phyloP scores from a whole-genome alignment of 2,888 invertebrate genomes.

The Tiliacea citrago region DNA sequence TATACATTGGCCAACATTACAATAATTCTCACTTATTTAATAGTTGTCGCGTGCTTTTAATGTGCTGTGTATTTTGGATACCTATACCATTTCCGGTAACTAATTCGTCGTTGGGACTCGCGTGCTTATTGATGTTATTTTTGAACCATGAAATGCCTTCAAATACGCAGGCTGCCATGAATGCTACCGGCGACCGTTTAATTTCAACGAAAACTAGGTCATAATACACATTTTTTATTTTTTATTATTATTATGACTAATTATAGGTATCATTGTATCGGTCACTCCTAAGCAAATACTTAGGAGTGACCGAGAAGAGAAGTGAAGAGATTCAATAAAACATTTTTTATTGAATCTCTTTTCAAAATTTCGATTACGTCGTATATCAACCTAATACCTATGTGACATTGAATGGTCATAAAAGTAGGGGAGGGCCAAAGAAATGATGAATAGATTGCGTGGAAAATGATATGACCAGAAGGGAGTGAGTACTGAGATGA shows the following conservation, averaged over 20 bases:
- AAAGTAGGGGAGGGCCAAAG: background rate
- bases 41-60: slow-evolving; percentile 40
- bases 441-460: background rate
- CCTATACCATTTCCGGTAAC: slow-evolving; percentile 45
- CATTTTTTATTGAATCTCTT: slow-evolving; percentile 2
- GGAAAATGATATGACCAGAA: background rate
- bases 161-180: slow-evolving; percentile 58
- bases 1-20: slow-evolving; percentile 10
- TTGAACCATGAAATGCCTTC: slow-evolving; percentile 64
- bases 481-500: background rate
- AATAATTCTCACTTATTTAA: slow-evolving; percentile 12
- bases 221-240: slow-evolving; percentile 61
- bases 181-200: slow-evolving; percentile 53
- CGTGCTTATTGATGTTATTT: slow-evolving; percentile 70
- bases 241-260: slow-evolving; percentile 48
- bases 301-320: too few relatives aligned
- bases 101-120: slow-evolving; percentile 56
- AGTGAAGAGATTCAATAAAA: too few relatives aligned
- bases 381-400: background rate
- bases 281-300: slow-evolving; percentile 26
- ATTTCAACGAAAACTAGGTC: slow-evolving; percentile 68
- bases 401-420: background rate
- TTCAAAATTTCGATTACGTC: background rate
- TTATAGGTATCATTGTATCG: background rate
- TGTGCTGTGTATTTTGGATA: slow-evolving; percentile 19